Percentiles rank a stretch among this genome's conserved stretches.
phyloP scores from a whole-genome alignment of 2,797 vertebrate species.

The Echeneis naucrates region DNA sequence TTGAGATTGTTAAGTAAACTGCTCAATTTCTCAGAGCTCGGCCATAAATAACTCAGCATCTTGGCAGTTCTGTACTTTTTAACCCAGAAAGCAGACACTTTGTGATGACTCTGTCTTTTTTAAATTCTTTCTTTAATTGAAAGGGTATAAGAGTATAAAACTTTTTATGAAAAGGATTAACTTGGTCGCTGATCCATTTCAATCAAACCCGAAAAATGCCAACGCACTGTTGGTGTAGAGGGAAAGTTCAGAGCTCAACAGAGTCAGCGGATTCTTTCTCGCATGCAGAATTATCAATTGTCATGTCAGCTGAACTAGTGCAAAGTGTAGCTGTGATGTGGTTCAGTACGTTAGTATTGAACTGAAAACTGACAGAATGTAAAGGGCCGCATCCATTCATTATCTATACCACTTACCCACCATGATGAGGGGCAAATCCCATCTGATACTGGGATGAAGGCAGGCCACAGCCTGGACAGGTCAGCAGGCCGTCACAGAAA shows the following conservation, averaged over 20 bases:
- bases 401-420: no score
- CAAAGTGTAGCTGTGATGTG: no score
- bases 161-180: slow-evolving; percentile 15
- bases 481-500: no score
- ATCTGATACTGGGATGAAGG: no score
- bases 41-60: neutral
- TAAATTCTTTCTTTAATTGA: neutral
- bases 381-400: no score
- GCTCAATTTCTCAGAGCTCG: neutral
- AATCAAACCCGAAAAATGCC: neutral
- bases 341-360: neutral
- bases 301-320: no score
- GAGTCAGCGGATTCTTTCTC: neutral
- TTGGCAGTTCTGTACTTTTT: slow-evolving; percentile 4
- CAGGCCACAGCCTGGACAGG: no score
- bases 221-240: neutral
- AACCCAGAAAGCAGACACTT: neutral
- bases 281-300: no score
- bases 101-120: neutral
- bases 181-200: slow-evolving; percentile 2
- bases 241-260: neutral
- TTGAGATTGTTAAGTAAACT: slow-evolving; percentile 11
- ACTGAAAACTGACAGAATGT: no score
- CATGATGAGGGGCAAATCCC: no score
- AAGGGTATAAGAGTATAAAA: neutral